phyloP scores from a whole-genome alignment of 1,140 invertebrate genomes.

The Drosophila pachea region DNA sequence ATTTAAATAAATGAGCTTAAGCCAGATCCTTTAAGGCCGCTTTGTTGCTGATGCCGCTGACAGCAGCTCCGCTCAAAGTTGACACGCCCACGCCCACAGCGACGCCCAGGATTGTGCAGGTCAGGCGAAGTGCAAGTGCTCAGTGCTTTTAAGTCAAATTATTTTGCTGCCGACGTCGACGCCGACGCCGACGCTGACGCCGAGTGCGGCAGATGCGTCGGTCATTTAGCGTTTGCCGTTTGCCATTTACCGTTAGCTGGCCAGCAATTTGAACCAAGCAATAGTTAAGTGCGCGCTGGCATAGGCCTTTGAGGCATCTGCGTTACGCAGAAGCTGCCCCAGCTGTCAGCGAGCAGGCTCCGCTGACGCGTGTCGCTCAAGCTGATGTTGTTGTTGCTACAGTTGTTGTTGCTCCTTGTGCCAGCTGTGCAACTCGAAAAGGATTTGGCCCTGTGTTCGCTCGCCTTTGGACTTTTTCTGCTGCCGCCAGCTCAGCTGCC shows the following conservation, averaged over 20 bases:
- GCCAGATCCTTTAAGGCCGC: constrained; percentile 72
- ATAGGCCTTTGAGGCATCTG: constrained; percentile 47
- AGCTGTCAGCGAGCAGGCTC: constrained; percentile 29
- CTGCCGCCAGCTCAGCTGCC: constrained; percentile 44
- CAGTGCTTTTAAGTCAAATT: constrained; percentile 78
- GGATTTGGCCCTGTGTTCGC: constrained; percentile 62
- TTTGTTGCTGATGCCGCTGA: constrained; percentile 8
- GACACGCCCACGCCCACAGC: constrained; percentile 22
- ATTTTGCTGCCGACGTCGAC: constrained; percentile 52
- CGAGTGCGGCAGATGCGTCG: constrained; percentile 28
- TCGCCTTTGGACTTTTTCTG: constrained; percentile 59
- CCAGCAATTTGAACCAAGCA: constrained; percentile 2
- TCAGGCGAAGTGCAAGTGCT: constrained; percentile 56
- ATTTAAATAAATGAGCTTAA: constrained; percentile 79
- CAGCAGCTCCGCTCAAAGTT: constrained; percentile 39
- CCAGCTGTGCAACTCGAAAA: constrained; percentile 59
- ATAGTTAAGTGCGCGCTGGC: constrained; percentile 18
- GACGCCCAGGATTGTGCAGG: neutral
- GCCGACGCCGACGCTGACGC: too few relatives aligned
- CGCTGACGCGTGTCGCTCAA: constrained; percentile 34
- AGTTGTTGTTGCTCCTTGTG: constrained; percentile 33
- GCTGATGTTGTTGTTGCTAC: constrained; percentile 19
- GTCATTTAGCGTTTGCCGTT: constrained; percentile 46
- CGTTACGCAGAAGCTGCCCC: constrained; percentile 17
- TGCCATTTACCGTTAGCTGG: constrained; percentile 24